phyloP scores from a whole-genome alignment of 2,888 invertebrate species.

The Agrypnus murinus region DNA sequence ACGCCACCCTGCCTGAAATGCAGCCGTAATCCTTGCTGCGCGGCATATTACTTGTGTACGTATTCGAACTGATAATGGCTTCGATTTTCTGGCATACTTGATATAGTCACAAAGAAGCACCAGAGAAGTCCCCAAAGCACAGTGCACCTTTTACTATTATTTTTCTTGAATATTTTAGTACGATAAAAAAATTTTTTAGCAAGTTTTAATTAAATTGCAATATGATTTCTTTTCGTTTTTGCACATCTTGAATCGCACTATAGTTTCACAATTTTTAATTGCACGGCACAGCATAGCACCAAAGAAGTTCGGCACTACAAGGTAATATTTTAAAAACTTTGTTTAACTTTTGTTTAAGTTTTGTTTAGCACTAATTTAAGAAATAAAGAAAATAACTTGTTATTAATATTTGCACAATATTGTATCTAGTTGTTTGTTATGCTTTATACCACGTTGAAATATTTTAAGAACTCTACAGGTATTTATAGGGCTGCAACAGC shows the following conservation, averaged over 20 bases:
- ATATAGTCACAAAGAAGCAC: slow-evolving; percentile 52
- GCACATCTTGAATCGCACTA: slow-evolving; percentile 57
- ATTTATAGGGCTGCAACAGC: neutral
- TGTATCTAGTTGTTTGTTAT: neutral
- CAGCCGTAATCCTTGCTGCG: slow-evolving; percentile 61
- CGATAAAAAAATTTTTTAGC: slow-evolving; percentile 42
- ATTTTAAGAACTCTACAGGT: neutral
- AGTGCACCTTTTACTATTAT: slow-evolving; percentile 49
- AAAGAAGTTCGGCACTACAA: slow-evolving; percentile 57
- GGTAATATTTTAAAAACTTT: slow-evolving; percentile 52
- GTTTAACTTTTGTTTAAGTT: slow-evolving; percentile 38
- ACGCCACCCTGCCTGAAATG: slow-evolving; percentile 65
- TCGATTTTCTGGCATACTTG: slow-evolving; percentile 54
- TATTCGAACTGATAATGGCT: slow-evolving; percentile 61
- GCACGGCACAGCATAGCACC: slow-evolving; percentile 59
- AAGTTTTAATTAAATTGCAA: slow-evolving; percentile 48
- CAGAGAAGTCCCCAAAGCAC: slow-evolving; percentile 55
- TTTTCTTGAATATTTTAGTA: slow-evolving; percentile 40
- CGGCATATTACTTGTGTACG: slow-evolving; percentile 62
- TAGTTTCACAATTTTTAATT: slow-evolving; percentile 52
- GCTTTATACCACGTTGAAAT: neutral
- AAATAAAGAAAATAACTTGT: neutral
- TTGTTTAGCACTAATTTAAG: neutral
- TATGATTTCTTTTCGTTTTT: slow-evolving; percentile 57
- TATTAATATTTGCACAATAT: neutral